Evolutionary conservation across 2,888 invertebrate genomes (phyloP).

Genomic region (Tubulanus polymorphus): DNA sequence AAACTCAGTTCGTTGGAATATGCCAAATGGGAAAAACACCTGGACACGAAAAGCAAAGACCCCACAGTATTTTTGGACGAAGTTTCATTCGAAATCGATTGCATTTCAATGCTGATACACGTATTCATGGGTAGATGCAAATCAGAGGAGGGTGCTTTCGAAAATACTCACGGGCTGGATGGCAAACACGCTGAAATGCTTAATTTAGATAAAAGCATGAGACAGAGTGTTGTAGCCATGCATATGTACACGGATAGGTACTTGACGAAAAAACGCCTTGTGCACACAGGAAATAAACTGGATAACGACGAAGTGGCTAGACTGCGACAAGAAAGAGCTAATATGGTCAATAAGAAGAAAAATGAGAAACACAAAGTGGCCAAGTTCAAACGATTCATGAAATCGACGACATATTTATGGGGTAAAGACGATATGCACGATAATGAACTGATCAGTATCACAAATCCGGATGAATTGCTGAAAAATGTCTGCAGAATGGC

Average conservation of each 20-base stretch:
- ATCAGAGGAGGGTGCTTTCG: not conserved
- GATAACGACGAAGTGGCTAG: not conserved
- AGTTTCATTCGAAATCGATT: not conserved
- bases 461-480: not conserved
- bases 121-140: not conserved
- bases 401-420: not conserved
- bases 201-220: not conserved
- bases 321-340: not conserved
- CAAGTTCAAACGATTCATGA: not conserved
- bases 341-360: not conserved
- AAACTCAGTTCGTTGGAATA: not conserved
- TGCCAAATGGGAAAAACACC: not conserved
- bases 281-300: not conserved
- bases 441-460: slow-evolving; percentile 1
- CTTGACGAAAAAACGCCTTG: not conserved
- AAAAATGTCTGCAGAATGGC: slow-evolving; percentile 2
- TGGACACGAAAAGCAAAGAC: not conserved
- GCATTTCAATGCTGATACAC: not conserved
- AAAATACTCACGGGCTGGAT: not conserved
- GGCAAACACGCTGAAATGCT: slow-evolving; percentile 3
- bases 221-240: not conserved
- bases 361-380: not conserved
- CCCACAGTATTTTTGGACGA: not conserved
- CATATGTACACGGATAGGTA: slow-evolving; percentile 1
- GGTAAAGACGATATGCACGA: not conserved